Evolutionary conservation across 2,113 vertebrate species (phyloP), one percentile per base, ranked within the genome.

Genomic region (Lampris megalopsis): DNA sequence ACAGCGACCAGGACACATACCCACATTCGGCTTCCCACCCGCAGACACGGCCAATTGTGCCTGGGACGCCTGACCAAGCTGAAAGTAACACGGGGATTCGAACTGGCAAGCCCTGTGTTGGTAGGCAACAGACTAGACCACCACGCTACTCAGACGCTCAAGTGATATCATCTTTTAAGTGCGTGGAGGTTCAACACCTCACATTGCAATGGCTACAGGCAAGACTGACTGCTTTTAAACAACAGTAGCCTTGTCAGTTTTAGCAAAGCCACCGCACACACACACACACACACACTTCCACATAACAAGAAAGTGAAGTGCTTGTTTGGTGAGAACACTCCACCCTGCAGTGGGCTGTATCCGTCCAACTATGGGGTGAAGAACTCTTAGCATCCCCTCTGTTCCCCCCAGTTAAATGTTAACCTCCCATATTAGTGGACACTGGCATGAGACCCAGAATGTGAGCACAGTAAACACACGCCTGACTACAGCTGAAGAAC

Each of bases 331-430:
- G 7, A 6, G 6, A 24, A 58, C 8, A 9, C n/a, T 9, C 58
- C 13, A 6, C 9, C 64, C 2, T 10, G 11, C 56, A 5, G 3
- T 36, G 41, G 71, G n/a, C 41, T 3, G 43, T 35, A 71, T 48
- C 8, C 0, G 0, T 11, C 24, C 24, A 6, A 57, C 66, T 53
- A 42, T 5, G 49, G 11, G 1, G 11, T 45, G 54, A 49, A 59
- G 63, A 75, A 38, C 24, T 24, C 79, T 52, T 7, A 45, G 40
- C 35, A 50, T 67, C n/a, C 8, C 37, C 42, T 71, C 73, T 79
- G 79, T n/a, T 62, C 10, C 24, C 11, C 38, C 43, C 60, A 35
- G 60, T 87, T 84, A 88, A 90, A 78, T 66, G 61, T 89, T 89
- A 86, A 88, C 82, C 9, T 42, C 37, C 9, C 59, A 57, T 59